Conservation (phyloP, 2,888 invertebrate genomes). For the Meghimatium bilineatum region DNA sequence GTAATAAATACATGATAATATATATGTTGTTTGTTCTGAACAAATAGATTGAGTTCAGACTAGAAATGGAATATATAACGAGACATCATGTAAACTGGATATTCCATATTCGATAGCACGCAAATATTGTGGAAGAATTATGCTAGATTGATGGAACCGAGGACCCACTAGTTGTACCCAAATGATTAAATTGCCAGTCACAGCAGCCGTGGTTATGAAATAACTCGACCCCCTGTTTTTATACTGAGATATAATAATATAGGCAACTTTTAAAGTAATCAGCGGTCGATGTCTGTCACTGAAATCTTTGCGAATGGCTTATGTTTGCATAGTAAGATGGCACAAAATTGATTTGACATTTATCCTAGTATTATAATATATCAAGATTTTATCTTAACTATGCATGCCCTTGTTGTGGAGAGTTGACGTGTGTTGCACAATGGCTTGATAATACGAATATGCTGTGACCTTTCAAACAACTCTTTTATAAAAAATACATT, state of each 20-base stretch:
- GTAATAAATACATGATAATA: too few species aligned
- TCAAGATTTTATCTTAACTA: not conserved
- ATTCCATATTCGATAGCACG: not conserved
- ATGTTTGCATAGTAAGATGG: not conserved
- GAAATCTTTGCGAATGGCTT: not conserved
- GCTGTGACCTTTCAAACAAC: not conserved
- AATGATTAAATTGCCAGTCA: not conserved
- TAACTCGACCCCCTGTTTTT: not conserved
- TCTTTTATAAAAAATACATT: too few species aligned
- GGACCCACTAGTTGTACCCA: not conserved
- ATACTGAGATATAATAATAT: not conserved
- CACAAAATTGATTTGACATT: conserved; percentile 11
- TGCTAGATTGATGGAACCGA: not conserved
- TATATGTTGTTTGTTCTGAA: too few species aligned
- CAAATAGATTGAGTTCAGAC: not conserved
- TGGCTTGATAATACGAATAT: not conserved
- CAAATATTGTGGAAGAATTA: not conserved
- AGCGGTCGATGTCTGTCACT: not conserved
- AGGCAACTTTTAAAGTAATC: not conserved
- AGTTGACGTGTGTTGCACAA: not conserved
- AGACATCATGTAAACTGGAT: not conserved
- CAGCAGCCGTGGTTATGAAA: not conserved
- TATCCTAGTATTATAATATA: not conserved
- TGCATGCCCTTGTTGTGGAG: not conserved
- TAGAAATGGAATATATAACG: too few species aligned